phyloP scores from a whole-genome alignment of 2,888 invertebrate genomes.

The Hoplodrina ambigua region DNA sequence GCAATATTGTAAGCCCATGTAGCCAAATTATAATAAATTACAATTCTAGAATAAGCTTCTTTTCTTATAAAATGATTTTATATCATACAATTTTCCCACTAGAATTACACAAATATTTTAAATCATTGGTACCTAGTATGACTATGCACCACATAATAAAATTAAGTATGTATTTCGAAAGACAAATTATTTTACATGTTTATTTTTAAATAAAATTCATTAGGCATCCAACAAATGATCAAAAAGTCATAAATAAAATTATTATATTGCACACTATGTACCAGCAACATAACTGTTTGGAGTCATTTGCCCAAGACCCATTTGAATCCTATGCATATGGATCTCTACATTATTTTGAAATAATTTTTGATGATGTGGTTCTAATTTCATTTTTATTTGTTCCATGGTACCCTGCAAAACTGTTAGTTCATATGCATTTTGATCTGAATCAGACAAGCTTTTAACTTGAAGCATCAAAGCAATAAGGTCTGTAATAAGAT shows the following conservation, averaged over 20 bases:
- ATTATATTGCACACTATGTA: slow-evolving; percentile 65
- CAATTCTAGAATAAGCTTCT: slow-evolving; percentile 40
- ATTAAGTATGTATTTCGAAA: slow-evolving; percentile 12
- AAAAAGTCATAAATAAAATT: slow-evolving; percentile 29
- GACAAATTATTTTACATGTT: slow-evolving; percentile 37
- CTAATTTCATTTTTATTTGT: slow-evolving; percentile 95
- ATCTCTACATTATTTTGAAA: slow-evolving; percentile 97
- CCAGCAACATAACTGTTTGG: slow-evolving; percentile 75
- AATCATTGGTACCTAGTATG: slow-evolving; percentile 35
- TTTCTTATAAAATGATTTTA: slow-evolving; percentile 53
- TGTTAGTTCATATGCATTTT: slow-evolving; percentile 97
- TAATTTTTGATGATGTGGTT: slow-evolving; percentile 93
- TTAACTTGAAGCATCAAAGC: slow-evolving; percentile 97
- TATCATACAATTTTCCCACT: slow-evolving; percentile 45
- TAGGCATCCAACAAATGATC: slow-evolving; percentile 37
- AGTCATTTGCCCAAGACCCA: slow-evolving; percentile 91
- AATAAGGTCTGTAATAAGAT: slow-evolving; percentile 96
- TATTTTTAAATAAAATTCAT: slow-evolving; percentile 46
- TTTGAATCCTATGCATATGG: slow-evolving; percentile 97
- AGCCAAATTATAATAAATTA: slow-evolving; percentile 58
- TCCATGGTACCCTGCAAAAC: slow-evolving; percentile 97
- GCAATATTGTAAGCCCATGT: slow-evolving; percentile 47
- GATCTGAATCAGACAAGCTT: slow-evolving; percentile 94
- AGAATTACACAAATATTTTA: slow-evolving; percentile 31
- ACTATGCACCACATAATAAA: slow-evolving; percentile 46